Evolutionary conservation across 2,113 vertebrate genomes (phyloP), one percentile per base, ranked within the genome.

Genomic region (Spermophilus dauricus): DNA sequence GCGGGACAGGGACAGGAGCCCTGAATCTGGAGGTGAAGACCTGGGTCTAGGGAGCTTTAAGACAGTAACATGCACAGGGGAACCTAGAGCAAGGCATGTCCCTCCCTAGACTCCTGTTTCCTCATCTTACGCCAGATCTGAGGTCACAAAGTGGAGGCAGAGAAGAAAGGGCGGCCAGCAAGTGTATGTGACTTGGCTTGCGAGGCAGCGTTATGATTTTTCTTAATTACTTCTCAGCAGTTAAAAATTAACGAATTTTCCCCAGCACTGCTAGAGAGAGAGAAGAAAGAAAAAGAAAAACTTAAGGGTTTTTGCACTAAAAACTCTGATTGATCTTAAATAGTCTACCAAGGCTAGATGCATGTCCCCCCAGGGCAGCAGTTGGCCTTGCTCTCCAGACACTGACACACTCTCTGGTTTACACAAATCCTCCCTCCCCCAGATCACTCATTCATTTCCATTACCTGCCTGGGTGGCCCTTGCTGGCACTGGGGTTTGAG

Each of bases 311-410:
- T 94, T 75, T 78, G 16, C 42, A 39, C 86, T 86, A 81, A 86
- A 65, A 86, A 91, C 51, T 81, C 72, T 86, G 83, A 94, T 81
- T 82, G 39, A 13, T 95, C 69, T 96, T 85, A n/a, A 88, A 94
- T 88, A 39, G 32, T 82, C 63, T 96, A 88, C 34, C 65, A 77
- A 69, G 9, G 0, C 17, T 16, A 70, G 39, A 56, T 10, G 30
- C 69, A 24, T 16, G 30, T 61, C 85, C 45, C 39, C 42, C 51
- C 45, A 34, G 81, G 91, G 22, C 45, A 85, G 30, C 56, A n/a
- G 6, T 1, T 28, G 70, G 3, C 30, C 95, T 89, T 87, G 51
- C 76, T 94, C 70, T 84, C 53, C 84, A 96, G 95, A 73, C 81
- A 2, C 94, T n/a, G 81, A 92, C 85, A 56, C 4, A 1, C 67